Conservation (phyloP, 2,113 vertebrate species). For the Colaptes auratus region DNA sequence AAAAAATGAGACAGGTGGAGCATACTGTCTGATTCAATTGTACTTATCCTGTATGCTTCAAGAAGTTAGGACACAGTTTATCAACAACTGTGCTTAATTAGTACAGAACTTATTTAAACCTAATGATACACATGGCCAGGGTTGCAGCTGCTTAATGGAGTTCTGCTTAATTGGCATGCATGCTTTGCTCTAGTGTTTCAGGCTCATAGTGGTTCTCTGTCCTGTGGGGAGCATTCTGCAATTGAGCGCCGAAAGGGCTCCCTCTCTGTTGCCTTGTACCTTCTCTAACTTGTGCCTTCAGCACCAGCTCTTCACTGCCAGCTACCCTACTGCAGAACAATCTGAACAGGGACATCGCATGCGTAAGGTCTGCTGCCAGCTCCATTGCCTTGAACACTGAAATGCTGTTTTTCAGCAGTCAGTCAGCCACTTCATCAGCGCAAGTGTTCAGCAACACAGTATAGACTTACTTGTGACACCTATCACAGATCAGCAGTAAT, state of each 20-base stretch:
- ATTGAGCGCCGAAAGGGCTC: not conserved
- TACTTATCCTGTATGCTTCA: not conserved
- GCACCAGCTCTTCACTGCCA: not conserved
- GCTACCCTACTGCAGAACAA: not conserved
- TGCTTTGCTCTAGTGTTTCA: not conserved
- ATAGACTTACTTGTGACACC: not conserved
- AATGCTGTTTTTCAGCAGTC: rapidly evolving
- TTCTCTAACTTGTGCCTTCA: not conserved
- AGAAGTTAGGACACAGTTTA: constrained; percentile 7
- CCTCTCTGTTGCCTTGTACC: not conserved
- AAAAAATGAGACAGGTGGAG: not conserved
- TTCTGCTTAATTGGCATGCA: constrained; percentile 1
- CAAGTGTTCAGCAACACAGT: not conserved
- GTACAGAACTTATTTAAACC: constrained; percentile 29
- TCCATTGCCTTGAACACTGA: not conserved
- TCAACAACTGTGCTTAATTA: constrained; percentile 34
- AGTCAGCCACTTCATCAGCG: not conserved
- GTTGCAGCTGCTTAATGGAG: constrained; percentile 11
- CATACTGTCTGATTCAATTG: not conserved
- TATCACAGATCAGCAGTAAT: not conserved
- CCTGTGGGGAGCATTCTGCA: not conserved
- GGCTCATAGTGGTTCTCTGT: not conserved
- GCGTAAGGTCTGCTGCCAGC: not conserved
- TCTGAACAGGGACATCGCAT: rapidly evolving
- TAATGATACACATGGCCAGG: not conserved